Evolutionary conservation across 2,113 vertebrate genomes (phyloP), one percentile per base, ranked within the genome.

Genomic region (Gorsachius goisagi): DNA sequence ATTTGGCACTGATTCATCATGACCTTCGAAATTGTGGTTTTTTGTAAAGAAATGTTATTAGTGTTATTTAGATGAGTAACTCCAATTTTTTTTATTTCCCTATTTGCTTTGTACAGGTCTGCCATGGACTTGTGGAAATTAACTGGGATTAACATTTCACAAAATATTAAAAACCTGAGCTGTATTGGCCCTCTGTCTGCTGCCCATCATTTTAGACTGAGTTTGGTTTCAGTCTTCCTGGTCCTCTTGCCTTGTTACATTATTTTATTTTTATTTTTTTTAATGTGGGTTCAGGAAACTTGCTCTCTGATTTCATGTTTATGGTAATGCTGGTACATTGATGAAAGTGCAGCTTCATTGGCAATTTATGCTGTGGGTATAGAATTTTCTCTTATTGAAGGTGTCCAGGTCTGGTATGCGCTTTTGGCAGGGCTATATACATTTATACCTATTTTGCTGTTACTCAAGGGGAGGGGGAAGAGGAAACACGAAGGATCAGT

Each of bases 361-460:
- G 17, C 62, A n/a, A 39, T 55, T 88, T 32, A 6, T 63, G n/a
- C 24, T 87, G 69, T 1, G 2, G 9, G 9, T 55, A 7, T 11
- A 47, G 66, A 72, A 26, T 50, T 78, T 88, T 67, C 26, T 32
- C 26, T 37, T 41, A 6, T 17, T 59, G 78, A 28, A 71, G 22
- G 5, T 3, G 3, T 44, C 4, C 24, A 9, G 2, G 32, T 74
- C 45, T 60, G 22, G 21, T 37, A 0, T 1, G 11, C 78, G 52
- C 32, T 85, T 82, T 78, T 82, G 32, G 5, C 62, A 27, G 55
- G 50, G 30, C n/a, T n/a, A 20, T 13, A 0, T 28, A 4, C 28
- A 4, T 55, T 71, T 41, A 24, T 23, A 37, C 18, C 12, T 67
- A 32, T 18, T 89, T 45, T 56, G 35, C 56, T 37, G 21, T 45